A percentile compares a stretch with the other conserved stretches of the same genome.
phyloP scores from a whole-genome alignment of 2,113 vertebrate genomes.

The Hippocampus abdominalis region DNA sequence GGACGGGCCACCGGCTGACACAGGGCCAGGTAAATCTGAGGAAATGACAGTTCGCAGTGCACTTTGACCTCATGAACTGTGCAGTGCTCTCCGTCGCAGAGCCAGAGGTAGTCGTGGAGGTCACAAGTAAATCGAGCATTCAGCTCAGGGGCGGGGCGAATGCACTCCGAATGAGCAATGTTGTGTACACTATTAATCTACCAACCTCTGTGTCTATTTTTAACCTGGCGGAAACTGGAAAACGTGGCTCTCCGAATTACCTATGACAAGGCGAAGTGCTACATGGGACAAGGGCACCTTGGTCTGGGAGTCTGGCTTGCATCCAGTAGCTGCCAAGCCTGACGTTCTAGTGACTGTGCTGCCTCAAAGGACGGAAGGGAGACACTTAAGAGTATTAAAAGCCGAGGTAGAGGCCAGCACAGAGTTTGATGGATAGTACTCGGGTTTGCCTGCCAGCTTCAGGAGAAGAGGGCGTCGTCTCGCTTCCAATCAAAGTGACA shows the following conservation, averaged over 20 bases:
- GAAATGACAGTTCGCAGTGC: slow-evolving; percentile 14
- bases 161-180: background rate
- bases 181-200: slow-evolving; percentile 9
- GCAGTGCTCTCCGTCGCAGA: background rate
- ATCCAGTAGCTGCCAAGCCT: slow-evolving; percentile 31
- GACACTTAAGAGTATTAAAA: slow-evolving; percentile 76
- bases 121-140: slow-evolving; percentile 18
- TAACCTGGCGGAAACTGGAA: slow-evolving; percentile 13
- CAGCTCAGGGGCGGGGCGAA: background rate
- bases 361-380: slow-evolving; percentile 50
- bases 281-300: slow-evolving; percentile 56
- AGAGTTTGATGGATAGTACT: slow-evolving; percentile 51
- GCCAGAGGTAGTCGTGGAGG: background rate
- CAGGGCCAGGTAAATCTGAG: slow-evolving; percentile 48
- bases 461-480: slow-evolving; percentile 17
- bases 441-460: slow-evolving; percentile 38
- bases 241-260: background rate
- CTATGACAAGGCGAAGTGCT: slow-evolving; percentile 23
- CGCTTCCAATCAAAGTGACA: slow-evolving; percentile 16
- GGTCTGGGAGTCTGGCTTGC: slow-evolving; percentile 23
- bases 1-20: slow-evolving; percentile 41
- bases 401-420: slow-evolving; percentile 38
- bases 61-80: slow-evolving; percentile 34
- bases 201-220: background rate
- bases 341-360: slow-evolving; percentile 27